These are phyloP conservation scores for Homarus americanus DNA, from an alignment of 1,140 invertebrate species.

Conservation along the genomic window DNA sequence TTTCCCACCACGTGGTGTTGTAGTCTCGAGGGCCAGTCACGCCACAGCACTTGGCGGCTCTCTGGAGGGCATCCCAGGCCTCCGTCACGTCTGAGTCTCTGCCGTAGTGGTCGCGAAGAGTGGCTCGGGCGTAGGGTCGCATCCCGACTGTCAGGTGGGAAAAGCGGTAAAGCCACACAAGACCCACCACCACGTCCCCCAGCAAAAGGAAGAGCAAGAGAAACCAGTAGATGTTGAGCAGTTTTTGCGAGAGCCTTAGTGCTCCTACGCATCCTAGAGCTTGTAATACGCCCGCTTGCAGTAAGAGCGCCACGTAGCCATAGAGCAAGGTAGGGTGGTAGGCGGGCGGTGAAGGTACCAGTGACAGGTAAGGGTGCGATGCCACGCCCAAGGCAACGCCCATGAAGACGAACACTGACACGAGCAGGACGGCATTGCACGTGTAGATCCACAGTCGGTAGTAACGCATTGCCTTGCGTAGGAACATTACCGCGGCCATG, in stretches of 20 bases:
- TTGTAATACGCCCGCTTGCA: constrained; percentile 82
- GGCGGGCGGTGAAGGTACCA: constrained; percentile 78
- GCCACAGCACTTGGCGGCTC: constrained; percentile 88
- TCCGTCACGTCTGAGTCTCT: constrained; percentile 85
- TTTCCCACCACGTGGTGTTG: constrained; percentile 75
- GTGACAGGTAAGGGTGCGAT: constrained; percentile 80
- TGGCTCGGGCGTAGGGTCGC: constrained; percentile 83
- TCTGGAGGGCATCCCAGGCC: constrained; percentile 89
- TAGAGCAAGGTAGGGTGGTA: constrained; percentile 90
- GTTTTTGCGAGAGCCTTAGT: constrained; percentile 86
- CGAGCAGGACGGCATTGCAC: constrained; percentile 91
- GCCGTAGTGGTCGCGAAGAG: constrained; percentile 84
- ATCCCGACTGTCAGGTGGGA: constrained; percentile 86
- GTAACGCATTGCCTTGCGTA: constrained; percentile 81
- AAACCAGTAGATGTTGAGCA: constrained; percentile 92
- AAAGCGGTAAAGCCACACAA: constrained; percentile 92
- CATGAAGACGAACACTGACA: constrained; percentile 88
- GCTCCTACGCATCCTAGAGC: constrained; percentile 89
- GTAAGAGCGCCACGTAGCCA: constrained; percentile 88
- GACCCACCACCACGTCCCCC: constrained; percentile 89
- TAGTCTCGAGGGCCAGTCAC: constrained; percentile 85
- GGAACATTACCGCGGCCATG: constrained; percentile 77
- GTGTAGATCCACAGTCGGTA: constrained; percentile 96
- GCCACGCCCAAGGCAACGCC: constrained; percentile 86
- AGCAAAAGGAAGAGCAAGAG: constrained; percentile 87